Base-by-base conservation (phyloP, 2,113 vertebrate species). In the Macquaria ambigua region DNA sequence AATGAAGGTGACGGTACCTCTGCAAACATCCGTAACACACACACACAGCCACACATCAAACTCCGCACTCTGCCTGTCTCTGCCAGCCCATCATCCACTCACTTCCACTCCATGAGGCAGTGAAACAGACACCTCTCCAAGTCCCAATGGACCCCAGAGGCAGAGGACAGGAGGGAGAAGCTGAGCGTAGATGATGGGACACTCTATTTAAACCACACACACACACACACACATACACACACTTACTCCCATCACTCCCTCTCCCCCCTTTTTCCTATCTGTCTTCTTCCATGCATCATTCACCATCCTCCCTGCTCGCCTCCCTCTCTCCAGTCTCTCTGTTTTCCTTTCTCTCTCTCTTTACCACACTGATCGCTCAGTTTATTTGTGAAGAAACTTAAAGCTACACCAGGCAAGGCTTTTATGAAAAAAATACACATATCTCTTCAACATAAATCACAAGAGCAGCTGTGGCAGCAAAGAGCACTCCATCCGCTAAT, bases 81-180 rank as follows among this genome's bases (percentile, higher is more conserved):
- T 81, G 72, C 77, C 83, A 84, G 61, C 79, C 79, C 77, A 90
- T 92, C 90, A 87, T 78, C 85, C 71, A 73, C 86, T 92, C 87
- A 85, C 87, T 92, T 92, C 79, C 87, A 89, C 83, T 90, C 77
- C 89, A 86, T 87, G 79, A 89, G 82, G 73, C 74, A 91, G 83
- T 74, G 73, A 93, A 88, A 92, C 88, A 80, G 88, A 90, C 84
- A 89, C 86, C 80, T 90, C 75, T 77, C 70, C 53, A 48, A 53
- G 59, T 92, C 87, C 89, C 85, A n/a, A 43, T 74, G 83, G 79
- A 79, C 75, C 63, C 72, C 56, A 71, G 52, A 88, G 86, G 79
- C 78, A 72, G 85, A 70, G 86, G 81, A 85, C 84, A 76, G 79
- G 82, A 86, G 74, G 79, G 53, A 53, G 84, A 81, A 72, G 82